These are phyloP conservation scores for Bovichtus diacanthus DNA, from an alignment of 2,797 vertebrate genomes.

Conservation along the genomic window DNA sequence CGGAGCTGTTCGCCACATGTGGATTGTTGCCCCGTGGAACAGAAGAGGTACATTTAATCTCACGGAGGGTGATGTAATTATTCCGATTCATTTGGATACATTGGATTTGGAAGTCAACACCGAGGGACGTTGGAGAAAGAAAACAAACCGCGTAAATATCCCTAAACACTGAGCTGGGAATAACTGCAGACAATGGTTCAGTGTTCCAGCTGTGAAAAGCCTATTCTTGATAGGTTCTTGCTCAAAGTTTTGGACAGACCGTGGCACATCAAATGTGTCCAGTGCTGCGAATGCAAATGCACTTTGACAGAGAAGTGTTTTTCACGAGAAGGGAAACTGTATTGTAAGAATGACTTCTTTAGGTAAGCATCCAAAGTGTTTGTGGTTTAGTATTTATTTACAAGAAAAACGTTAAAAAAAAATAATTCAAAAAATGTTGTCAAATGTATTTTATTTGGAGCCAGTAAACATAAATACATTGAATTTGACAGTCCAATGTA, in stretches of 20 bases:
- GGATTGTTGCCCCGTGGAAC: slow-evolving; percentile 68
- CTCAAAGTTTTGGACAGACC: slow-evolving; percentile 96
- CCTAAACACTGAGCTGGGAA: slow-evolving; percentile 40
- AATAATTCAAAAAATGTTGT: background rate
- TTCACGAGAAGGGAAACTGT: slow-evolving; percentile 93
- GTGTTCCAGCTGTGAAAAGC: slow-evolving; percentile 91
- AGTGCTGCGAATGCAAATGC: slow-evolving; percentile 95
- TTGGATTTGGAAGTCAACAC: slow-evolving; percentile 49
- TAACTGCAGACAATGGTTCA: slow-evolving; percentile 80
- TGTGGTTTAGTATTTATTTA: background rate
- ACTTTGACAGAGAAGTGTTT: slow-evolving; percentile 95
- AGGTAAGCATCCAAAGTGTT: slow-evolving; percentile 83
- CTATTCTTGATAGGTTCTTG: slow-evolving; percentile 93
- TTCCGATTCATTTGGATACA: slow-evolving; percentile 57
- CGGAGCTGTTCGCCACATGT: slow-evolving; percentile 48
- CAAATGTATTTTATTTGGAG: background rate
- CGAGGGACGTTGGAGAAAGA: slow-evolving; percentile 22
- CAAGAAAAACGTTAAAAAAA: no score
- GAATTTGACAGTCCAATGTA: background rate
- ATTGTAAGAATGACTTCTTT: slow-evolving; percentile 97
- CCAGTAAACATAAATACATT: background rate
- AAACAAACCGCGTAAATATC: slow-evolving; percentile 73
- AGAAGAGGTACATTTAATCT: slow-evolving; percentile 24
- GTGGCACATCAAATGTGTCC: slow-evolving; percentile 96
- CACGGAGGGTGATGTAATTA: slow-evolving; percentile 54